Evolutionary conservation across 2,888 invertebrate genomes (phyloP), one percentile per base, ranked within the genome.

Genomic region (Sipha maydis): DNA sequence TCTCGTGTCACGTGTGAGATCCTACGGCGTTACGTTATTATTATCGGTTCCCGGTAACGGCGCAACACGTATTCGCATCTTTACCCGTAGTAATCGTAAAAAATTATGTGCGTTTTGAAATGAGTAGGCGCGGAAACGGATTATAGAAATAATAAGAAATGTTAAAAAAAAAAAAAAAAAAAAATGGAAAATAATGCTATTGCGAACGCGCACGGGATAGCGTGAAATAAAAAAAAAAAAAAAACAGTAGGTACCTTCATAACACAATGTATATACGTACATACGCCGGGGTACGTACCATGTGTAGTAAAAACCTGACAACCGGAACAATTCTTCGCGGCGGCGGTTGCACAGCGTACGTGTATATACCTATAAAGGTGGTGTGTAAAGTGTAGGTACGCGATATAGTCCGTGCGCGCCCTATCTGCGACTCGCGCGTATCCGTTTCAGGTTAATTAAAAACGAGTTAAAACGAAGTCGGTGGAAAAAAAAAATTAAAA

Each of bases 401-500:
- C 21, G 48, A 67, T 83, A 21, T n/a, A 21, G 79, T 61, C 31
- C 28, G 28, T 83, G n/a, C 25, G 67, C 77, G 31, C 67, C 75
- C 67, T 61, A 3, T 34, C 75, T 4, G n/a, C 48, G 67, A 84
- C 28, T 25, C 76, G 38, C 61, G 77, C 77, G 77, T 85, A 85
- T 85, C 85, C 85, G 79, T 86, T 86, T 86, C 86, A 54, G 38
- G 73, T 86, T 86, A 86, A 86, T 86, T 86, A 86, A 86, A 86
- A 78, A 78, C 31, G 25, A 83, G 83, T 71, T 54, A 73, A 84
- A 75, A 84, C 79, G 19, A 34, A 86, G 79, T 73, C 56, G 38
- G 56, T 9, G 28, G 28, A 48, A 41, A 69, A 28, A 69, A 38
- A 41, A 82, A 69, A 71, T n/a, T n/a, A 82, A 41, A 19, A 48